These are phyloP conservation scores for Leptura quadrifasciata DNA, from an alignment of 2,888 invertebrate genomes.

Conservation along the genomic window DNA sequence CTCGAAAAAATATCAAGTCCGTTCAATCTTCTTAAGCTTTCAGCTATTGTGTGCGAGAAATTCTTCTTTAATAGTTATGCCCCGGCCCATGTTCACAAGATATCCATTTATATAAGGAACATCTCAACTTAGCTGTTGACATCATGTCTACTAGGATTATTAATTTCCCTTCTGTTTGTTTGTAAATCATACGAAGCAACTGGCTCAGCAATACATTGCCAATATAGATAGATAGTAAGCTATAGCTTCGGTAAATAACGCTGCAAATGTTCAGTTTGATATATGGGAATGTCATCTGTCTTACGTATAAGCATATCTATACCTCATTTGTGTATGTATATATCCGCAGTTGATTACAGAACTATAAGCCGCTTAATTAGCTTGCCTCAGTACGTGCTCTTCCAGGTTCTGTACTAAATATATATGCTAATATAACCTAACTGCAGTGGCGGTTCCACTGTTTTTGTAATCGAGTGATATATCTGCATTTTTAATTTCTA, in stretches of 20 bases:
- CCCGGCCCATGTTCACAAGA: too few relatives aligned
- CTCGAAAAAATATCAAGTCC: too few relatives aligned
- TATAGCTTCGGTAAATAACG: conserved; percentile 18
- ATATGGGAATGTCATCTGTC: conserved; percentile 30
- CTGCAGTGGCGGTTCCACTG: conserved; percentile 15
- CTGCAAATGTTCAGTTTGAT: conserved; percentile 13
- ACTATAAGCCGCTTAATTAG: conserved; percentile 35
- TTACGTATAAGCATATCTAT: conserved; percentile 36
- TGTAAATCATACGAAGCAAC: not conserved
- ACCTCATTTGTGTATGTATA: conserved; percentile 37
- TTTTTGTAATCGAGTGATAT: not conserved
- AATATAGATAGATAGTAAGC: not conserved
- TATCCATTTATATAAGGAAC: not conserved
- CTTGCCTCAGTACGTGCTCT: conserved; percentile 21
- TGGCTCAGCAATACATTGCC: not conserved
- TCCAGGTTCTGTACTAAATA: conserved; percentile 20
- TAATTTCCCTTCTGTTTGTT: not conserved
- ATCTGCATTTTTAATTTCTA: not conserved
- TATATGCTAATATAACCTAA: conserved; percentile 1
- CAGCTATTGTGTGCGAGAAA: too few relatives aligned
- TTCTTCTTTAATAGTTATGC: too few relatives aligned
- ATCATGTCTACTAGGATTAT: not conserved
- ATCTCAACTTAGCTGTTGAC: not conserved
- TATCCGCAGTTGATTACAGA: conserved; percentile 35
- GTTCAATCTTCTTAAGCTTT: too few relatives aligned